A percentile compares a stretch with the other conserved stretches of the same genome.
Conservation (phyloP, 2,113 vertebrate genomes). For the Lagenorhynchus albirostris region DNA sequence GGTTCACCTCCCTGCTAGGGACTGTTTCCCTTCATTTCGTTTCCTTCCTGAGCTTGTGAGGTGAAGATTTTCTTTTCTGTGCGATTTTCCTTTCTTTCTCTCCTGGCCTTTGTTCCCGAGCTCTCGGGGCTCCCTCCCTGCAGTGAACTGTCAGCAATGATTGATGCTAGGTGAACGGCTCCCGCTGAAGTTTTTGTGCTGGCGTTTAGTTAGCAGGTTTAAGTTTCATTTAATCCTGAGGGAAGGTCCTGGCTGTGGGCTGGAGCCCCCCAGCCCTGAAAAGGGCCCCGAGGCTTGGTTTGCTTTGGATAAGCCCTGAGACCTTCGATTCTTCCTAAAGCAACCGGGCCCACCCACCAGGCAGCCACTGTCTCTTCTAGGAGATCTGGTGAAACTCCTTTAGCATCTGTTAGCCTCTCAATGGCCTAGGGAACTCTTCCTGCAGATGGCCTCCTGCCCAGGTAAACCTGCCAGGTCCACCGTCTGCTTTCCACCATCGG, state of each 20-base stretch:
- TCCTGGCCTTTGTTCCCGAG: background rate
- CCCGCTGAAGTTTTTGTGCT: conserved; percentile 7
- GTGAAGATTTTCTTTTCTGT: background rate
- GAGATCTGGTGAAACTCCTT: background rate
- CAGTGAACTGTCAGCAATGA: conserved; percentile 42
- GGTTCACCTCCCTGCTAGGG: background rate
- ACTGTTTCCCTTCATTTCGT: background rate
- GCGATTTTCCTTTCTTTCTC: conserved; percentile 3
- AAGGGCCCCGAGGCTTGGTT: conserved; percentile 39
- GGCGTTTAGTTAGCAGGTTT: conserved; percentile 61
- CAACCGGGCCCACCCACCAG: background rate
- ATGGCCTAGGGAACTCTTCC: background rate
- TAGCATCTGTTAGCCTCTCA: background rate
- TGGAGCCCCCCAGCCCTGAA: background rate
- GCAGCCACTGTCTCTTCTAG: background rate
- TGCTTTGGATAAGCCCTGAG: conserved; percentile 39
- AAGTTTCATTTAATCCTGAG: conserved; percentile 54
- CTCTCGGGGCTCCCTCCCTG: background rate
- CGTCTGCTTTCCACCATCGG: accelerated
- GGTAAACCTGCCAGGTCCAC: background rate
- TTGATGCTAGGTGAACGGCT: conserved; percentile 19
- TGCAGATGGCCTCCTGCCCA: background rate
- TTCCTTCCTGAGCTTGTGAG: background rate
- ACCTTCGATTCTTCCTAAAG: background rate
- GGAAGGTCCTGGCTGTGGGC: background rate